These are phyloP conservation scores for Psix sp. DNA, from an alignment of 1,140 invertebrate species.

Conservation along the genomic window DNA sequence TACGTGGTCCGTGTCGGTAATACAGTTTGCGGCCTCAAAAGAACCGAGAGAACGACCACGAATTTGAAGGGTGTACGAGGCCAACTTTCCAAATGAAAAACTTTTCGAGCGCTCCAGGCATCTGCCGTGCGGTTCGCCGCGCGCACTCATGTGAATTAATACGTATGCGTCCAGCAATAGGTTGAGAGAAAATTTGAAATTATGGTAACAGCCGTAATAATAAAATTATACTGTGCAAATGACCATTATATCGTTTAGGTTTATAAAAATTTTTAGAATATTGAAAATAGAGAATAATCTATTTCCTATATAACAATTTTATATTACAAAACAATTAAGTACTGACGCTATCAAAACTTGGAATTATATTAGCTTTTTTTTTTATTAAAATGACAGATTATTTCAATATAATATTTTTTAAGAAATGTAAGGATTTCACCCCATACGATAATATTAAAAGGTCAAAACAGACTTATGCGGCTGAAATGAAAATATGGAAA, in stretches of 20 bases:
- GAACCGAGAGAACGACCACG: conserved; percentile 36
- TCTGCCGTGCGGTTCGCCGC: conserved; percentile 59
- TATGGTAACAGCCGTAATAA: conserved; percentile 54
- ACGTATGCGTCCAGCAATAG: conserved; percentile 45
- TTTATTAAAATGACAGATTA: background rate
- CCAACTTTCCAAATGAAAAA: conserved; percentile 62
- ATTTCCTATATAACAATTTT: background rate
- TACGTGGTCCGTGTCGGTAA: conserved; percentile 58
- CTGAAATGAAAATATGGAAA: conserved; percentile 63
- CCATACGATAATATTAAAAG: no score
- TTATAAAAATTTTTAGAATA: background rate
- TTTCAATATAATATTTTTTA: background rate
- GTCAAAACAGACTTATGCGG: conserved; percentile 12
- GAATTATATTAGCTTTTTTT: background rate
- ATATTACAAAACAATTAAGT: no score
- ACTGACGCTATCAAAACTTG: no score
- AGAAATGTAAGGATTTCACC: no score
- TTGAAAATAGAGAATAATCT: background rate
- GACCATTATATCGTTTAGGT: conserved; percentile 40
- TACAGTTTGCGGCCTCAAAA: conserved; percentile 50
- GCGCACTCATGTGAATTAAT: conserved; percentile 59
- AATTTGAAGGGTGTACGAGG: conserved; percentile 48
- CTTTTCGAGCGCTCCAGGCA: conserved; percentile 57
- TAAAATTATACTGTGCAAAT: conserved; percentile 43
- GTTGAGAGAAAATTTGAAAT: conserved; percentile 52